Base-by-base conservation (phyloP, 2,888 invertebrate species). In the Meteorus cinctellus region DNA sequence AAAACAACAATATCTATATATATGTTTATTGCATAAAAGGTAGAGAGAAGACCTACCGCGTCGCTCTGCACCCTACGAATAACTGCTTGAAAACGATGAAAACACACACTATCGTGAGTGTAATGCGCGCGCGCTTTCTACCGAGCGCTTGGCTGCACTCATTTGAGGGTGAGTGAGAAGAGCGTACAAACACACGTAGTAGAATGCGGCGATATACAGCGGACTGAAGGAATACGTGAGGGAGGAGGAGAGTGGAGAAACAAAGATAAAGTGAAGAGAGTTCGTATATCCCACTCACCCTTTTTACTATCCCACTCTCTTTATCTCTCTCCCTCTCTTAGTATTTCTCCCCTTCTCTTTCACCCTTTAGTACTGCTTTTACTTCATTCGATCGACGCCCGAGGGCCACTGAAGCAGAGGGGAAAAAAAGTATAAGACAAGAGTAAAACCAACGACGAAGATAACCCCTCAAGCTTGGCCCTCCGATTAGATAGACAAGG, bases 31-130 rank as follows among this genome's bases (percentile, higher is more conserved):
- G 74, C 75, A 71, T 24, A 29, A 29, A 12, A 59, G 55, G n/a
- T 24, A 34, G 41, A 14, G 48, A 62, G 60, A 60, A 59, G 59
- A 73, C 65, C 10, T 82, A 85, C 85, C 85, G 83, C 84, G 82
- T 82, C 82, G 83, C 80, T 84, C 85, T 85, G 86, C 86, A 85
- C 84, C 83, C 83, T 84, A 87, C 88, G 87, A 85, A 85, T 86
- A 84, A 87, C 88, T 88, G 86, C 80, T 81, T 81, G 75, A 81
- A 81, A 82, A 83, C 83, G 83, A 34, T 10, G 8, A 29, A 31
- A 16, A 29, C 16, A 12, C 63, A 63, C 16, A n/a, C 16, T 14
- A n/a, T 4, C 10, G 63, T 34, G 29, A 29, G 29, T 83, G 81
- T 83, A 77, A 75, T 79, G 80, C 74, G 79, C 74, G 72, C 77